These are phyloP conservation scores for Danaus chrysippus DNA, from an alignment of 2,888 invertebrate species.

Conservation along the genomic window DNA sequence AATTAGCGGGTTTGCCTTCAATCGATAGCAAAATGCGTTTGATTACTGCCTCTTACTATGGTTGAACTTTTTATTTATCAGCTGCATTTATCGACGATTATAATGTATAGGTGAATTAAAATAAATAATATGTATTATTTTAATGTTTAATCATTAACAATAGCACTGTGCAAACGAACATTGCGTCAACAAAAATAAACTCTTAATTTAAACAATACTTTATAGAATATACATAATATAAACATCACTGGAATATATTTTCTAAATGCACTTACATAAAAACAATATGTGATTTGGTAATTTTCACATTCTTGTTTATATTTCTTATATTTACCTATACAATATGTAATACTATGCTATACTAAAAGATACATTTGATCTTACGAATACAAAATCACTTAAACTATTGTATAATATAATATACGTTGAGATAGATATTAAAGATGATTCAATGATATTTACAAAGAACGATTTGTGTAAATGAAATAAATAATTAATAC, in stretches of 20 bases:
- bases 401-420: conserved; percentile 10
- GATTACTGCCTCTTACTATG: conserved; percentile 8
- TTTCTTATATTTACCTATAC: conserved; percentile 29
- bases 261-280: conserved; percentile 40
- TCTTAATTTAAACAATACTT: conserved; percentile 73
- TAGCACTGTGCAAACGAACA: conserved; percentile 68
- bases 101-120: conserved; percentile 11
- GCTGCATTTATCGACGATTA: too few relatives aligned
- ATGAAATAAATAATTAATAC: conserved; percentile 52
- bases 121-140: conserved; percentile 19
- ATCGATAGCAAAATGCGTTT: conserved; percentile 20
- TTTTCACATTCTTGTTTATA: conserved; percentile 41
- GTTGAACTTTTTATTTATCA: neutral
- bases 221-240: conserved; percentile 51
- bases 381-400: conserved; percentile 15
- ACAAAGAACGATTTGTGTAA: conserved; percentile 39
- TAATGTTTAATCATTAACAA: conserved; percentile 66
- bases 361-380: conserved; percentile 25
- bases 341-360: conserved; percentile 28
- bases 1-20: conserved; percentile 24
- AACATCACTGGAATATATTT: conserved; percentile 44
- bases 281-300: conserved; percentile 64
- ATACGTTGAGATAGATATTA: conserved; percentile 12
- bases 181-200: conserved; percentile 72
- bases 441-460: conserved; percentile 24